Evolutionary conservation across 2,888 invertebrate genomes (phyloP), one percentile per base, ranked within the genome.

Genomic region (Yponomeuta cagnagella): DNA sequence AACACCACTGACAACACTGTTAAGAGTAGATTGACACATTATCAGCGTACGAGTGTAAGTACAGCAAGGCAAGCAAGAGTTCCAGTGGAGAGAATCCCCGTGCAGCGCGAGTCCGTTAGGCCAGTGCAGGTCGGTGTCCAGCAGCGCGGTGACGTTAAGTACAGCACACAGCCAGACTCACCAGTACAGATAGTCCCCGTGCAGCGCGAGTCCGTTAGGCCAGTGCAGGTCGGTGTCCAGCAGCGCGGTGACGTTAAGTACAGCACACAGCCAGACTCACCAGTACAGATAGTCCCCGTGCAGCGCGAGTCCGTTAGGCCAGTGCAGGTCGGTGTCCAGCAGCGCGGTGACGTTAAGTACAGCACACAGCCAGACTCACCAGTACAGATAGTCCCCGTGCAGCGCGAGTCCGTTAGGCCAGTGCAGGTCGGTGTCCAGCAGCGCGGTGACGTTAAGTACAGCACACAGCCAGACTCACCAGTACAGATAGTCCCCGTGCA

Each of bases 321-420:
- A 96, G 79, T 93, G 93, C 73, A 96, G 87, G 63, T 88, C 87
- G 1, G 78, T 76, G 73, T 81, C 85, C 12, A 95, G 84, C 75
- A 96, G 90, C 70, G 88, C 80, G 77, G 90, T 91, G 70, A 94
- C 92, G 76, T 93, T 90, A 97, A 86, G 97, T 96, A 95, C 97
- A 95, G 90, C 93, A 93, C 31, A 96, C 95, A 66, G 93, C 88
- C 82, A 95, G 95, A 33, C 72, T 73, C n/a, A 81, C 89, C 90
- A 90, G 81, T 89, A 90, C 9, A 91, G 85, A 69, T 73, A 72
- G 73, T 73, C 74, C n/a, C 71, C 70, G 72, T 82, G 74, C 70
- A 88, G 75, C 70, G 95, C 94, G 70, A 97, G 92, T 10, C 97
- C 96, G 78, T 94, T 95, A 4, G 97, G 97, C 96, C 96, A 96